A percentile compares a stretch with the other conserved stretches of the same genome.
Conservation (phyloP, 2,888 invertebrate genomes). For the Melipona beecheii region DNA sequence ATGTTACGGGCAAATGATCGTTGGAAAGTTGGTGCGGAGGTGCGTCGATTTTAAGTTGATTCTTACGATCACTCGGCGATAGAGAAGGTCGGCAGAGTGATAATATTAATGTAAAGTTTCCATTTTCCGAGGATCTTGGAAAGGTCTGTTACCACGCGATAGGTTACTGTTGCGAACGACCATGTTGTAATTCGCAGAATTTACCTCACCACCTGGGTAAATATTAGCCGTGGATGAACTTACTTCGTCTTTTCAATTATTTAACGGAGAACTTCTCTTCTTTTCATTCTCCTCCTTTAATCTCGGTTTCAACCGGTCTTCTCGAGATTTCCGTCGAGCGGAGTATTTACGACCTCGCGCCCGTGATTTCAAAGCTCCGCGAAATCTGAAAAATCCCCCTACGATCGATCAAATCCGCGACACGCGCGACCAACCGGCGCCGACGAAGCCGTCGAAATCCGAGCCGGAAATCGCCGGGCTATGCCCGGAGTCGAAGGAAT, state of each 20-base stretch:
- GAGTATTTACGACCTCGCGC: too few species aligned
- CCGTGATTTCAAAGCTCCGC: too few species aligned
- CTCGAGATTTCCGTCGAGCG: too few species aligned
- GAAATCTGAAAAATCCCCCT: background rate
- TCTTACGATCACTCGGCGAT: background rate
- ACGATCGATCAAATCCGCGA: background rate
- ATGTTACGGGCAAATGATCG: background rate
- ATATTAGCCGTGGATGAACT: background rate
- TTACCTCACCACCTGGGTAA: background rate
- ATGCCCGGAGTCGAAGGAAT: conserved; percentile 55
- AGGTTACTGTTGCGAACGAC: background rate
- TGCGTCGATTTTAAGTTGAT: background rate
- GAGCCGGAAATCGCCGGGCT: background rate
- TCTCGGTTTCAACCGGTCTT: too few species aligned
- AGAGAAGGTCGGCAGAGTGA: background rate
- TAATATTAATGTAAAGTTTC: background rate
- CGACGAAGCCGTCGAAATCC: background rate
- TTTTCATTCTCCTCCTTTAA: too few species aligned
- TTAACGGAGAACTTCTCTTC: background rate
- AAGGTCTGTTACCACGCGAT: background rate
- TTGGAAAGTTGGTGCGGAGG: background rate
- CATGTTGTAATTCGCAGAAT: background rate
- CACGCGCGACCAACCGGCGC: too few species aligned
- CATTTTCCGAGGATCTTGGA: background rate
- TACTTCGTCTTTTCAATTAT: background rate